Conservation (phyloP, 2,113 vertebrate species). For the Cichladusa arquata region DNA sequence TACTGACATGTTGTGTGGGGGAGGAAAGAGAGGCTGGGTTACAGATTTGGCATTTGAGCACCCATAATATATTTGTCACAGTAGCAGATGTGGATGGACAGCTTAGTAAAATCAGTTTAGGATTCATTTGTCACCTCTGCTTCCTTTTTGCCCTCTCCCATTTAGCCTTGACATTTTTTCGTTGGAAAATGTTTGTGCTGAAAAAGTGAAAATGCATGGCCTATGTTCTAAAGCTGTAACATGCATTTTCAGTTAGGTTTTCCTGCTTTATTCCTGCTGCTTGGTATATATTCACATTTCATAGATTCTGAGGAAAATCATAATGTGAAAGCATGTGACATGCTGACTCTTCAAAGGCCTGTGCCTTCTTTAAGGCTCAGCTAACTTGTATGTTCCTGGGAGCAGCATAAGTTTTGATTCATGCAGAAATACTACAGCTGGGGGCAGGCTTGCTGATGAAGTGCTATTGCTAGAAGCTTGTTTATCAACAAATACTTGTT, state of each 20-base stretch:
- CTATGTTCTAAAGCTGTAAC: background rate
- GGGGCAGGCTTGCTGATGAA: background rate
- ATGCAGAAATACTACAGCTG: background rate
- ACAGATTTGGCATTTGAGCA: background rate
- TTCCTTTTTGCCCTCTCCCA: background rate
- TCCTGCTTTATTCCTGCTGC: background rate
- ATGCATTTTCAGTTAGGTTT: background rate
- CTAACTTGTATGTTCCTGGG: background rate
- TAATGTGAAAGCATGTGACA: background rate
- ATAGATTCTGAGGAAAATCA: background rate
- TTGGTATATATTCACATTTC: background rate
- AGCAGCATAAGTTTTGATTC: background rate
- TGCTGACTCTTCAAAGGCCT: background rate
- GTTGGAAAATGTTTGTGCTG: background rate
- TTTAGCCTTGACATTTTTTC: background rate
- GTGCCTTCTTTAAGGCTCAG: background rate
- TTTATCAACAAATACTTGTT: background rate
- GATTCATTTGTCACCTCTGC: background rate
- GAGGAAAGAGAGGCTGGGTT: background rate
- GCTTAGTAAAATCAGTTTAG: background rate
- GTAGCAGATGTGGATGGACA: background rate
- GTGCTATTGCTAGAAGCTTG: background rate
- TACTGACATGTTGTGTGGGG: background rate
- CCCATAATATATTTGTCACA: background rate
- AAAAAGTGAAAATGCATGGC: background rate